Base-by-base conservation (phyloP, 2,888 invertebrate species). In the Auanema freiburgensis region DNA sequence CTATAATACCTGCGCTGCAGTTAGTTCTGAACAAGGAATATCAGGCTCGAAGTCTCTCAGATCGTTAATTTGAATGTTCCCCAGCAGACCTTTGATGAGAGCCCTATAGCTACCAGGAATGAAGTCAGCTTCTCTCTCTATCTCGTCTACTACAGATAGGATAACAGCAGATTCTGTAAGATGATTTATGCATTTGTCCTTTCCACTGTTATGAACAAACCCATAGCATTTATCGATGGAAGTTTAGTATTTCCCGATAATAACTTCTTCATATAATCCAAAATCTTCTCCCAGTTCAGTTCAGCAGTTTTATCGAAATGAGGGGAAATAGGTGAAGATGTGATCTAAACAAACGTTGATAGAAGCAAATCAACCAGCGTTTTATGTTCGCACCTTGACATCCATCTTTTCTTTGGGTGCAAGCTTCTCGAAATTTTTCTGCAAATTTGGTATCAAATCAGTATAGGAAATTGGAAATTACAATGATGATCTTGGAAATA, bases 131-230 rank as follows among this genome's bases (percentile, higher is more conserved):
- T 72, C 72, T 44, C 58, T 46, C 55, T 68, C 67, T 10, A 72
- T 64, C 11, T 64, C 53, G 25, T 72, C 64, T 14, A 70, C 43
- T 8, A 70, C 67, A 16, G 62, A 63, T 10, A 53, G 16, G 16
- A 72, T 52, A 12, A 72, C 55, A 0, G 69, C 55, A 2, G 67
- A 57, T 63, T 72, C 72, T 72, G 60, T 59, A 65, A 60, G 10
- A 57, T 6, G n/a, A 33, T 11, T 16, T n/a, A n/a, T n/a, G n/a
- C n/a, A n/a, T n/a, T n/a, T 8, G 33, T 33, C 8, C 33, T 5
- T 33, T 33, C 8, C 8, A 8, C 33, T 5, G 33, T 3, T 5
- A 33, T 8, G 33, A 33, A 8, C 8, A 23, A 8, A 68, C 68
- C 68, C 0, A 69, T 51, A 42, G 65, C 65, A 60, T 69, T 69